phyloP scores from a whole-genome alignment of 2,888 invertebrate species.

The Drosophila kuntzei region DNA sequence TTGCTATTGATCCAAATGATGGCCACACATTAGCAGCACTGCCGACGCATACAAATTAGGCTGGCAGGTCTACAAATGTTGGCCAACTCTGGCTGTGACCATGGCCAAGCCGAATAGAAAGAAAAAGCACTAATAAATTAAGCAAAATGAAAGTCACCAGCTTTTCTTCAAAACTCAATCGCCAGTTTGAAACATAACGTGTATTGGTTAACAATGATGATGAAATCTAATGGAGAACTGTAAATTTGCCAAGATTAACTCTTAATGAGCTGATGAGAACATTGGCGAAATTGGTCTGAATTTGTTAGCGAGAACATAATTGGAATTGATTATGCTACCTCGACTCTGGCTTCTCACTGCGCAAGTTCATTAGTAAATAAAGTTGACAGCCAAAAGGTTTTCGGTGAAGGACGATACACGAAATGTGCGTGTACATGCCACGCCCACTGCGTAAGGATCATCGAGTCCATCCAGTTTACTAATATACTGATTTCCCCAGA shows the following conservation, averaged over 20 bases:
- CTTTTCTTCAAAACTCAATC: slow-evolving; percentile 37
- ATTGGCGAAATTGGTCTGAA: slow-evolving; percentile 30
- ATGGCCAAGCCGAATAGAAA: slow-evolving; percentile 23
- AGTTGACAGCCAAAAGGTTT: slow-evolving; percentile 71
- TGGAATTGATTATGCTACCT: slow-evolving; percentile 31
- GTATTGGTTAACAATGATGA: slow-evolving; percentile 14
- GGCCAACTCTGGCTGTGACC: slow-evolving; percentile 21
- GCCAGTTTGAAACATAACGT: slow-evolving; percentile 16
- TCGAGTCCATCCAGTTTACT: slow-evolving; percentile 4
- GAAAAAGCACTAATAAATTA: slow-evolving; percentile 75
- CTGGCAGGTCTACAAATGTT: slow-evolving; percentile 20
- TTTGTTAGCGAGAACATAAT: slow-evolving; percentile 28
- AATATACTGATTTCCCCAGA: slow-evolving; percentile 69
- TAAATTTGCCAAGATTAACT: slow-evolving; percentile 10
- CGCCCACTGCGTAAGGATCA: slow-evolving; percentile 27
- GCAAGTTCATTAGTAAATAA: slow-evolving; percentile 77
- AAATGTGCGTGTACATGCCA: slow-evolving; percentile 42
- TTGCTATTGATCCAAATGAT: slow-evolving; percentile 77
- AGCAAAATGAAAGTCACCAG: slow-evolving; percentile 60
- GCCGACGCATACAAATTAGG: slow-evolving; percentile 77
- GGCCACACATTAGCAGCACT: slow-evolving; percentile 73
- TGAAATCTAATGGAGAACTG: not conserved
- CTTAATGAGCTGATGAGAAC: slow-evolving; percentile 12
- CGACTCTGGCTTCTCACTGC: slow-evolving; percentile 20
- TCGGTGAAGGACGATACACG: slow-evolving; percentile 14